Conservation (phyloP, 2,888 invertebrate genomes). For the Zaprionus obscuricornis region DNA sequence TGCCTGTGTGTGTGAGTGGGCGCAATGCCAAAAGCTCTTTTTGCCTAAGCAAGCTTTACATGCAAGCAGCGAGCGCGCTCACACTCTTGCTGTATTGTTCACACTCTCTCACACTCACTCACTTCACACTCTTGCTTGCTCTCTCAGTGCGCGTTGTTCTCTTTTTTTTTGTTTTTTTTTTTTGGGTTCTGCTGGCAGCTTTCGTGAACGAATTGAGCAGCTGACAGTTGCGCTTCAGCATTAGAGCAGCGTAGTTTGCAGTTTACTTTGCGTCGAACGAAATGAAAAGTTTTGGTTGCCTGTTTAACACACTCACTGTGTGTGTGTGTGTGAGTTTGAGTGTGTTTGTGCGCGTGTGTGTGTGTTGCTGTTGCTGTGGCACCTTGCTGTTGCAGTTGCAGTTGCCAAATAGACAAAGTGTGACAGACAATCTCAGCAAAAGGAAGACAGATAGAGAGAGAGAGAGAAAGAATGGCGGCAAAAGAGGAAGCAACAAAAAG, state of each 20-base stretch:
- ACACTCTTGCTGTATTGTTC: conserved; percentile 1
- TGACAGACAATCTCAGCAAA: no score
- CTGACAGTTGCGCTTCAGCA: conserved; percentile 75
- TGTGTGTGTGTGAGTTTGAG: conserved; percentile 12
- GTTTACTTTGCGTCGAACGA: conserved; percentile 67
- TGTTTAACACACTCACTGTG: neutral
- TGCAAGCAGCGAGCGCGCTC: no score
- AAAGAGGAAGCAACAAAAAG: no score
- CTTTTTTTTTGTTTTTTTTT: conserved; percentile 11
- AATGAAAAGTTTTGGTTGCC: conserved; percentile 55
- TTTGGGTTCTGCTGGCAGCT: no score
- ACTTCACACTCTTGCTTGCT: neutral
- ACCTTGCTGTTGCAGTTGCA: conserved; percentile 57
- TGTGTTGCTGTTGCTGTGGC: conserved; percentile 32
- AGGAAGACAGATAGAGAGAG: no score
- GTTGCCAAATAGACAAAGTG: no score
- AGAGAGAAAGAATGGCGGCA: no score
- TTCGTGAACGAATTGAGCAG: conserved; percentile 66
- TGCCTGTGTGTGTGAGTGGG: conserved; percentile 17
- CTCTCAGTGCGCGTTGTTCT: neutral
- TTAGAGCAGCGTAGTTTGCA: conserved; percentile 70
- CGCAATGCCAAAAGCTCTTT: conserved; percentile 44
- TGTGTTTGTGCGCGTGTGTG: conserved; percentile 15
- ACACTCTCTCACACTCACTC: conserved; percentile 1
- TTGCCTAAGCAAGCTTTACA: conserved; percentile 13